Base-by-base conservation (phyloP, 2,113 vertebrate genomes). In the Cyanoramphus novaezelandiae region DNA sequence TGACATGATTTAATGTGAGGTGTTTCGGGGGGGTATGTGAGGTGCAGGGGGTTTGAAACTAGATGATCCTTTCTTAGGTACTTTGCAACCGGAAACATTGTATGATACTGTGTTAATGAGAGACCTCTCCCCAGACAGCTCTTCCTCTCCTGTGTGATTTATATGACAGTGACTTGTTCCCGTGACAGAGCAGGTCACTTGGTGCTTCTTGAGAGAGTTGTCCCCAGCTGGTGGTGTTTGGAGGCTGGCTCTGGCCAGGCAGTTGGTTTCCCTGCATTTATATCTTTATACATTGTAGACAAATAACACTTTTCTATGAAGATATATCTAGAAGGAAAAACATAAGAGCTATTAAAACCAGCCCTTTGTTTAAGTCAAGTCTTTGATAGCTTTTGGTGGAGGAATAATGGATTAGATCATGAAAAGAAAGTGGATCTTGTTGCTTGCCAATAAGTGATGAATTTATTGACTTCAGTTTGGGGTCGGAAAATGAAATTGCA, bases 401-500 rank as follows among this genome's bases (percentile, higher is more conserved):
- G 74, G 20, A 89, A 57, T 64, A 84, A 67, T 35, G 70, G 59
- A 79, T 94, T 33, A 28, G 33, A 35, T 86, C 52, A 14, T 37
- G 37, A 20, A 20, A 65, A 24, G 25, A 89, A 44, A 10, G 2
- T 17, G 43, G 37, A 33, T 70, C 87, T 75, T 28, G 25, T 44
- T 88, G 72, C 83, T 91, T 86, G 86, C 72, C 72, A 67, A 63
- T 90, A 16, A 25, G 39, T 16, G 81, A 86, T 86, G 90, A 76
- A 91, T 90, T 87, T 92, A 90, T 95, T 89, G 95, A 80, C 92
- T 91, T 77, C 21, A 62, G 18, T 88, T 93, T 65, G 57, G 68
- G 92, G 12, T 83, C 6, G 4, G 79, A 65, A 94, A 92, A 93
- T 93, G 95, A 97, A 97, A 86, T 93, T 95, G 59, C 46, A 21